Evolutionary conservation across 2,797 vertebrate genomes (phyloP), one percentile per base, ranked within the genome.

Genomic region (Eutrigla gurnardus): DNA sequence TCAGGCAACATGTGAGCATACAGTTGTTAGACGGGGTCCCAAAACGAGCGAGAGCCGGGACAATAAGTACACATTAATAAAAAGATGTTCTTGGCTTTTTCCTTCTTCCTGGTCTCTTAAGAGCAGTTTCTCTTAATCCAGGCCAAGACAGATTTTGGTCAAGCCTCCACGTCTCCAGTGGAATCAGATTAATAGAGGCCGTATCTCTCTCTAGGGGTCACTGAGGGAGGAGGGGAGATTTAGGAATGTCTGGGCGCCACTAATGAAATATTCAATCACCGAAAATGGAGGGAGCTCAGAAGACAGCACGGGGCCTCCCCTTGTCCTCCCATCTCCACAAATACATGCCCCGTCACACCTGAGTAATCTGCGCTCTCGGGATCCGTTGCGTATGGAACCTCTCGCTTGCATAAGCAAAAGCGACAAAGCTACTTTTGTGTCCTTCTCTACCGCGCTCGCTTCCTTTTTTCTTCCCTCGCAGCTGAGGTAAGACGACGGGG

Each of bases 161-260:
- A 84, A 85, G 70, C 85, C 70, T 86, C 78, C 70, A 65, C 86
- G 73, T 88, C 78, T 87, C 84, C 77, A 75, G 70, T 73, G 91
- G 53, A 93, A 89, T 89, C 81, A 92, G 87, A 89, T 92, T 91
- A 90, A 92, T 91, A 90, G 91, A 93, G 90, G 89, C 85, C 92
- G 71, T 62, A 84, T 88, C 71, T 77, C 54, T 53, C 67, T 73
- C 52, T 78, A 88, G 54, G 47, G 67, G 85, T 86, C 85, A 81
- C 69, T 7, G 73, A 73, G 80, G 73, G 25, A 64, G 47, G 71
- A 77, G 78, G 61, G 63, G 7, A 83, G 83, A 82, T 83, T 85
- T 75, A 86, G 74, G 82, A 90, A 88, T 88, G 88, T 89, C 83
- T 69, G 39, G 83, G 80, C 65, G 68, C 83, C 86, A 73, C 77